These are phyloP conservation scores for Microtus ochrogaster DNA, from an alignment of 2,113 vertebrate species.

Conservation along the genomic window DNA sequence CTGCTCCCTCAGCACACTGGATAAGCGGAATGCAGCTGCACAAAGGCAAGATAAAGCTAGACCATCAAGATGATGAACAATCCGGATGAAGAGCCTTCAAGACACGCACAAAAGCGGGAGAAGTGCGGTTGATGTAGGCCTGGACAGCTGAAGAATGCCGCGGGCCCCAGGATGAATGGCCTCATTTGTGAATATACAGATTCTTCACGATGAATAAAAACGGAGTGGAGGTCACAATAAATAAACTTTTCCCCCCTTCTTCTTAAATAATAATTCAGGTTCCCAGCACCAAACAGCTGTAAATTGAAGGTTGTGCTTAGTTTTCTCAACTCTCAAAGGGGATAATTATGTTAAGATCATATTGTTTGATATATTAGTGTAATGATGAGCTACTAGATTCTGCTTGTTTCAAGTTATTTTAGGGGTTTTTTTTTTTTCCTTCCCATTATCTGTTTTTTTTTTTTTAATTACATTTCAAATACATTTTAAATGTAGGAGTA, in stretches of 20 bases:
- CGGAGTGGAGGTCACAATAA: conserved; percentile 92
- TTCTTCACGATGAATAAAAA: conserved; percentile 90
- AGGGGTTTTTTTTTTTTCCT: conserved; percentile 79
- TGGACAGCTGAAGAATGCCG: conserved; percentile 93
- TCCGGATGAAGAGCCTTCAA: conserved; percentile 94
- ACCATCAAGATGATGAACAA: conserved; percentile 97
- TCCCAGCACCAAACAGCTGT: conserved; percentile 91
- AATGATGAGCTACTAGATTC: conserved; percentile 91
- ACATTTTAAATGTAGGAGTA: conserved; percentile 86
- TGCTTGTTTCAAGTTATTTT: conserved; percentile 89
- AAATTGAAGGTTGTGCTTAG: conserved; percentile 93
- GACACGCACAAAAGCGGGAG: conserved; percentile 94
- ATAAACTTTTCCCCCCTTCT: conserved; percentile 89
- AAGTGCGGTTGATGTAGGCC: conserved; percentile 90
- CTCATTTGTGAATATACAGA: conserved; percentile 97
- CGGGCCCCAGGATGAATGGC: conserved; percentile 92
- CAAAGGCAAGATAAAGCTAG: conserved; percentile 94
- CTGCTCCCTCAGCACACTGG: conserved; percentile 92
- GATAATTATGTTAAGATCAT: conserved; percentile 94
- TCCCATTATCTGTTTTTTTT: conserved; percentile 85
- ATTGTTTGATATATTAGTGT: conserved; percentile 94
- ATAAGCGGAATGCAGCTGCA: conserved; percentile 94
- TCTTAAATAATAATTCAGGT: conserved; percentile 92
- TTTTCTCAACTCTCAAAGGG: conserved; percentile 92
- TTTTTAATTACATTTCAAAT: conserved; percentile 88